Percentiles rank a stretch among this genome's conserved stretches.
Evolutionary conservation across 1,140 invertebrate species (phyloP).

Genomic region (Heterodera carotae): DNA sequence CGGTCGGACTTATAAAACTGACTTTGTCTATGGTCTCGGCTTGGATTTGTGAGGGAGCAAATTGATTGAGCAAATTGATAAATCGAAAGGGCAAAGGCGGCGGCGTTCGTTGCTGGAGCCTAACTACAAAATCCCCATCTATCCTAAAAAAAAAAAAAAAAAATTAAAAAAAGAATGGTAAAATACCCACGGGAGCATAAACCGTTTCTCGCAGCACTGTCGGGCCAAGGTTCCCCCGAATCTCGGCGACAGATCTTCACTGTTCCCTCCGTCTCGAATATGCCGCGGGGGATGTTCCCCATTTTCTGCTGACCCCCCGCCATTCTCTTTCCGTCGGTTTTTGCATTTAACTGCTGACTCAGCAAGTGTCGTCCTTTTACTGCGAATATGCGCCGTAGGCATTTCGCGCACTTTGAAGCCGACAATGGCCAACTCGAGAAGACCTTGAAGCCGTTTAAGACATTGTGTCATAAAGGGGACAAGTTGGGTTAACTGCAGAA

Average conservation of each 20-base stretch:
- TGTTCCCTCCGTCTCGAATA: not conserved
- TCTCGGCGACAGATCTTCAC: constrained; percentile 17
- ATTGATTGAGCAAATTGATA: not conserved
- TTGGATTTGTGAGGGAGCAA: constrained; percentile 2
- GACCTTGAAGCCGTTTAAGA: constrained; percentile 16
- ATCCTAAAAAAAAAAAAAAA: not conserved
- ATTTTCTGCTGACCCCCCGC: not conserved
- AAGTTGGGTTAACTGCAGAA: constrained; percentile 31
- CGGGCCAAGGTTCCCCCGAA: constrained; percentile 10
- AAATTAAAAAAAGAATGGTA: constrained; percentile 9
- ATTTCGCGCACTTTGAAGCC: constrained; percentile 33
- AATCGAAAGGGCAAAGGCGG: not conserved
- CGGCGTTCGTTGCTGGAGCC: constrained; percentile 1
- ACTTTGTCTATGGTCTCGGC: constrained; percentile 29
- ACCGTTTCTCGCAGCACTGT: constrained; percentile 21
- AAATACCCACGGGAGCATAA: constrained; percentile 28
- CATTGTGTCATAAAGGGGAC: not conserved
- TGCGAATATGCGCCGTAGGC: not conserved
- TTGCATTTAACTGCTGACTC: constrained; percentile 6
- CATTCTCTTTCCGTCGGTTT: constrained; percentile 15
- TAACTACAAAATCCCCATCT: constrained; percentile 10
- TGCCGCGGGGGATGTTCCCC: not conserved
- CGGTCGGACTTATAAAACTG: not conserved
- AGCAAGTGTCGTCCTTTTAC: not conserved
- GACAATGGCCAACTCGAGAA: constrained; percentile 33